Base-by-base conservation (phyloP, 2,113 vertebrate species). In the Steatornis caripensis region DNA sequence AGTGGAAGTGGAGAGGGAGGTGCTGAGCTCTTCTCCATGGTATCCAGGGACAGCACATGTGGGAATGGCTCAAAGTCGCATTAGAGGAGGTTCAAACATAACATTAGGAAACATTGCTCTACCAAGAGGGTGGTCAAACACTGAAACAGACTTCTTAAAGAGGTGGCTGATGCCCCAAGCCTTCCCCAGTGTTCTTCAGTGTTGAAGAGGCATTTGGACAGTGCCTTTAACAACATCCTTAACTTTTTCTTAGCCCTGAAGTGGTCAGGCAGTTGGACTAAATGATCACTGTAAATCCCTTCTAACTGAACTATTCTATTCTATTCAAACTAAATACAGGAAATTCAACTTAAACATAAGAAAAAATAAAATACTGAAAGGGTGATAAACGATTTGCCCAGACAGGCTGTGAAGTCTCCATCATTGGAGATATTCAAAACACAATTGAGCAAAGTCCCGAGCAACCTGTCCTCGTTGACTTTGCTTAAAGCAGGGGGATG, bases 1-100 rank as follows among this genome's bases (percentile, higher is more conserved):
- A 79, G n/a, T 1, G 2, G 6, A 54, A 4, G 4, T 4, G 4
- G 13, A 72, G 19, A 30, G 5, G 3, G 3, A 78, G 21, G 5
- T 60, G 27, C 30, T 90, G 55, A 17, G 2, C 9, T 64, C 12
- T 60, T 58, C 34, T 58, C 3, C 2, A 26, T 39, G 12, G 2
- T 3, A 82, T 24, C 22, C 34, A 88, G 22, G n/a, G 10, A 11
- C 11, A 75, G 34, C 12, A 83, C 4, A 3, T 1, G 1, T 26
- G 24, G 23, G 15, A 75, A 70, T 0, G 10, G 15, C 5, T 36
- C 27, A 43, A 65, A 23, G 37, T 19, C 24, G 10, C 3, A 5
- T 4, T 6, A 55, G 15, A 1, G 8, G 2, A 93, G 18, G 3
- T 36, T 62, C 10, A 79, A 26, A n/a, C 19, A 45, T 15, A 27